phyloP scores from a whole-genome alignment of 2,888 invertebrate genomes.

The Mythimna pallens region DNA sequence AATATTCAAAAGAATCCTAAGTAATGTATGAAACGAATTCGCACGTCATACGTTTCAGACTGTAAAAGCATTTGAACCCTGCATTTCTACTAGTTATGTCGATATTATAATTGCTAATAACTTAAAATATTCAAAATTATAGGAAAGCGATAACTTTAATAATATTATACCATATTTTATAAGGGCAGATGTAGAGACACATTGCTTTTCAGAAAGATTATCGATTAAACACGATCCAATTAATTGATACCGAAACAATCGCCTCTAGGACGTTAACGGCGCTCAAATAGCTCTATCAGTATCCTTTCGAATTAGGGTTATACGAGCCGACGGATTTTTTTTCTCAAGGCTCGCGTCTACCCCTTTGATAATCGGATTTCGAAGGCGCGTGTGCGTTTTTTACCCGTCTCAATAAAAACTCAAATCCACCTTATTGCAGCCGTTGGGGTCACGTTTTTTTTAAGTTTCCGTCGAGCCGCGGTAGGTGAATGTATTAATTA shows the following conservation, averaged over 20 bases:
- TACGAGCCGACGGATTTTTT: constrained; percentile 80
- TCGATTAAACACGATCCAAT: constrained; percentile 90
- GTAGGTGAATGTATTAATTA: constrained; percentile 89
- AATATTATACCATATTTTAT: constrained; percentile 65
- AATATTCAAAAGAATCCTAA: neutral
- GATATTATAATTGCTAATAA: neutral
- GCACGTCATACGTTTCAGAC: neutral
- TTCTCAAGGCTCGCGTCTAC: constrained; percentile 82
- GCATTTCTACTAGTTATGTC: neutral
- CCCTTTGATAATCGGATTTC: constrained; percentile 90
- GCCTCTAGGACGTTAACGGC: constrained; percentile 81
- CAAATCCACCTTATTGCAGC: constrained; percentile 88
- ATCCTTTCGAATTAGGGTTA: constrained; percentile 86
- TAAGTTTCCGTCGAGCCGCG: constrained; percentile 79
- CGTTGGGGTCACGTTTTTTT: constrained; percentile 87
- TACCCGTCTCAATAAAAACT: constrained; percentile 81
- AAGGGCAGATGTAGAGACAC: constrained; percentile 87
- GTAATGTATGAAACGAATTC: neutral
- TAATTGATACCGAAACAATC: constrained; percentile 90
- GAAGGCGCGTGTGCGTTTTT: constrained; percentile 87
- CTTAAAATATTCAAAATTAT: constrained; percentile 37
- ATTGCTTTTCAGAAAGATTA: constrained; percentile 84
- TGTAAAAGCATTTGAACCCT: neutral
- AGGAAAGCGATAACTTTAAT: constrained; percentile 44
- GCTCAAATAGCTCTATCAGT: constrained; percentile 89